A percentile compares a stretch with the other conserved stretches of the same genome.
These are phyloP conservation scores for Halictus quadricinctus DNA, from an alignment of 2,888 invertebrate species.

Conservation along the genomic window DNA sequence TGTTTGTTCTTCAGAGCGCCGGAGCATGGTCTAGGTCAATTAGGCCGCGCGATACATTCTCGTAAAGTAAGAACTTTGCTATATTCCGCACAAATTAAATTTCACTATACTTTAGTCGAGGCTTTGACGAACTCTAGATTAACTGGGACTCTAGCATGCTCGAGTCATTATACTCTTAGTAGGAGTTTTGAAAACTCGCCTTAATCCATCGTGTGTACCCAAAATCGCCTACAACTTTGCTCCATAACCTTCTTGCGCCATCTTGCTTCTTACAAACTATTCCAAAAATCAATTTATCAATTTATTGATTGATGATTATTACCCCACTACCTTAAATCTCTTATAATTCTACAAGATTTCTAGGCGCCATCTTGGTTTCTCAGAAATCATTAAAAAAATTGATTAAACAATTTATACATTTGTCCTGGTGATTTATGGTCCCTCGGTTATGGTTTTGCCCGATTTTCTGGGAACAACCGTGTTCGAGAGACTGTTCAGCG, in stretches of 20 bases:
- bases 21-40: neutral
- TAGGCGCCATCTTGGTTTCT: neutral
- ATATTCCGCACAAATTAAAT: neutral
- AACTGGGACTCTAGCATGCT: neutral
- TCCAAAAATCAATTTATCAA: neutral
- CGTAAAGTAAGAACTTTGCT: slow-evolving; percentile 5
- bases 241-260: neutral
- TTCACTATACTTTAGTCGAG: neutral
- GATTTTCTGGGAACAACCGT: neutral
- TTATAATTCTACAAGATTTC: neutral
- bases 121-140: neutral
- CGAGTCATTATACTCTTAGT: neutral
- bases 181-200: neutral
- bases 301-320: too few relatives aligned
- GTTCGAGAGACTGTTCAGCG: neutral
- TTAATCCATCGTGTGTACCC: neutral
- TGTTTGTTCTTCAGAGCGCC: slow-evolving; percentile 2
- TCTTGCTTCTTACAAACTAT: neutral
- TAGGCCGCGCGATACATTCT: neutral
- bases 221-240: neutral
- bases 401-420: neutral
- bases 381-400: neutral
- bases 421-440: neutral
- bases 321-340: neutral
- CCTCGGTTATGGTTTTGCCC: neutral